These are phyloP conservation scores for Manduca sexta DNA, from an alignment of 1,140 invertebrate genomes.

Conservation along the genomic window DNA sequence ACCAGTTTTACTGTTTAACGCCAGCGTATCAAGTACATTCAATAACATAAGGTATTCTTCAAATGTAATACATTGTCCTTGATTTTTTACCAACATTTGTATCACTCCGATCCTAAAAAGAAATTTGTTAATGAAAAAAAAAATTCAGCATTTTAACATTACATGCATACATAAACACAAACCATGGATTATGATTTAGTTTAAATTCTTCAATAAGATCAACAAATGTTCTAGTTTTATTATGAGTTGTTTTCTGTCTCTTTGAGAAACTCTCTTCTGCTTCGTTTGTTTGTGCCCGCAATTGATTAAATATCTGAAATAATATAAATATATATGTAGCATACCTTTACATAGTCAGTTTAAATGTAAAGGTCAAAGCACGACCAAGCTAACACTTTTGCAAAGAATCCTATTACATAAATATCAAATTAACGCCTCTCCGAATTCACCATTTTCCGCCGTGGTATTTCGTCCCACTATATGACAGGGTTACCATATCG, in stretches of 20 bases:
- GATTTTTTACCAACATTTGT: constrained; percentile 43
- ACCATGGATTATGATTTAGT: constrained; percentile 51
- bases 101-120: constrained; percentile 49
- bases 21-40: constrained; percentile 26
- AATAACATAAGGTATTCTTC: constrained; percentile 33
- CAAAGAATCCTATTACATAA: too few species aligned
- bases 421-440: too few species aligned
- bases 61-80: constrained; percentile 23
- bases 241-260: constrained; percentile 33
- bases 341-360: too few species aligned
- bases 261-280: constrained; percentile 31
- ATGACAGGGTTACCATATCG: too few species aligned
- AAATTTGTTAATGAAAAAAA: constrained; percentile 1
- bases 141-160: neutral
- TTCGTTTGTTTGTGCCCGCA: constrained; percentile 3
- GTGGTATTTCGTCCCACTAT: too few species aligned
- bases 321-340: too few species aligned
- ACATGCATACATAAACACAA: neutral
- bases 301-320: constrained; percentile 1
- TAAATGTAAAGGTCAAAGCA: too few species aligned
- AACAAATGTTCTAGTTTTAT: constrained; percentile 42
- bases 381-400: too few species aligned
- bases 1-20: constrained; percentile 24
- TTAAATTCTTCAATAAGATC: constrained; percentile 47
- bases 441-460: too few species aligned